phyloP scores from a whole-genome alignment of 2,113 vertebrate genomes.

The Ascaphus truei region DNA sequence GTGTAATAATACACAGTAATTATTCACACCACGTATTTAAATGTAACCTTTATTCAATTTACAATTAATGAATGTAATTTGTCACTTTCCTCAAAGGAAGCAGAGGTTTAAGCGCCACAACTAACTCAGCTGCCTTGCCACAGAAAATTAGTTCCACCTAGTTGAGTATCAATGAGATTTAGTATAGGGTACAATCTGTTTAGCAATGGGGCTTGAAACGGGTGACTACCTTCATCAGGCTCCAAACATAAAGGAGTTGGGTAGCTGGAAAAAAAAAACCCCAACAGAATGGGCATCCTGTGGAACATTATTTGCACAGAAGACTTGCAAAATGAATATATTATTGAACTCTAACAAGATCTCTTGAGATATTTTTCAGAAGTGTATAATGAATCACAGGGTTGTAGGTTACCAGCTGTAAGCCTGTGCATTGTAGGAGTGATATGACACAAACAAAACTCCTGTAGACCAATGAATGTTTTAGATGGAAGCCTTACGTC shows the following conservation, averaged over 20 bases:
- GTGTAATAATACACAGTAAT: neutral
- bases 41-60: slow-evolving; percentile 35
- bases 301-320: slow-evolving; percentile 43
- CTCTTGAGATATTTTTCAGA: slow-evolving; percentile 50
- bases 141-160: slow-evolving; percentile 90
- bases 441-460: slow-evolving; percentile 46
- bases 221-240: slow-evolving; percentile 53
- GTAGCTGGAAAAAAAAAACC: slow-evolving; percentile 38
- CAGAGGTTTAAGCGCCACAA: slow-evolving; percentile 67
- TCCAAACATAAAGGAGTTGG: slow-evolving; percentile 10
- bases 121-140: slow-evolving; percentile 75
- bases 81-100: slow-evolving; percentile 65
- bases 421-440: slow-evolving; percentile 52
- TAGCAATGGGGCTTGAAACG: slow-evolving; percentile 61
- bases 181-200: slow-evolving; percentile 63
- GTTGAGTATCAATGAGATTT: slow-evolving; percentile 79
- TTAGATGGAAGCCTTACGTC: too few relatives aligned
- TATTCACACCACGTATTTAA: neutral
- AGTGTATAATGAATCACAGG: slow-evolving; percentile 42
- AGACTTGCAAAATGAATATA: slow-evolving; percentile 32
- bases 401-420: slow-evolving; percentile 40
- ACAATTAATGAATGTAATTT: slow-evolving; percentile 58
- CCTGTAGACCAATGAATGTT: too few relatives aligned
- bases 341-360: slow-evolving; percentile 39
- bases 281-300: slow-evolving; percentile 28